phyloP scores from a whole-genome alignment of 1,140 invertebrate species.

The Colletes latitarsis region DNA sequence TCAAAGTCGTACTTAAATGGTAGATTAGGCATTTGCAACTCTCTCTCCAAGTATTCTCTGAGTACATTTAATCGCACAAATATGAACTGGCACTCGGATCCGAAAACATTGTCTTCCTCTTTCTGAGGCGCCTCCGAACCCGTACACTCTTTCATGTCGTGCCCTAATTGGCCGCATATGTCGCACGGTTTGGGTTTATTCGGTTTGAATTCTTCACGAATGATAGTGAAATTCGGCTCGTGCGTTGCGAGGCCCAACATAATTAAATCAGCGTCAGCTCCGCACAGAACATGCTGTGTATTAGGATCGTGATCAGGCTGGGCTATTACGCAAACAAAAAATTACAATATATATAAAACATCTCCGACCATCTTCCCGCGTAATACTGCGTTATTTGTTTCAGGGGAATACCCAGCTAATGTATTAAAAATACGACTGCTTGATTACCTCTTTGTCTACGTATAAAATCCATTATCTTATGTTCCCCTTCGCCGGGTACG shows the following conservation, averaged over 20 bases:
- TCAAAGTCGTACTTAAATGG: slow-evolving; percentile 96
- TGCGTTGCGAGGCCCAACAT: slow-evolving; percentile 99
- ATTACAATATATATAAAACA: slow-evolving; percentile 31
- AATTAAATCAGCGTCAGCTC: slow-evolving; percentile 99
- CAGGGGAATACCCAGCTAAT: no score
- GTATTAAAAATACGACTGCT: neutral
- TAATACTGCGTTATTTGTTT: no score
- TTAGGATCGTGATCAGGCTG: slow-evolving; percentile 98
- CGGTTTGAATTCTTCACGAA: slow-evolving; percentile 98
- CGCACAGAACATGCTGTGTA: slow-evolving; percentile 98
- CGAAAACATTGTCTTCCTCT: slow-evolving; percentile 83
- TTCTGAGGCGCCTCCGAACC: slow-evolving; percentile 83
- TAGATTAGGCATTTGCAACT: slow-evolving; percentile 95
- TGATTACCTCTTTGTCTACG: slow-evolving; percentile 92
- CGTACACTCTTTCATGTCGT: slow-evolving; percentile 97
- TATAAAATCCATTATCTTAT: slow-evolving; percentile 99
- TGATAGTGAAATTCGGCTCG: slow-evolving; percentile 99
- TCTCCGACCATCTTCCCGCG: neutral
- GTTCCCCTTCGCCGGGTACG: slow-evolving; percentile 99
- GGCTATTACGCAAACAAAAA: slow-evolving; percentile 81
- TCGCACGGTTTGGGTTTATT: slow-evolving; percentile 98
- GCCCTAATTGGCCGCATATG: slow-evolving; percentile 96
- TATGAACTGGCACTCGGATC: slow-evolving; percentile 90
- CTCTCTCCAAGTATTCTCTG: slow-evolving; percentile 96
- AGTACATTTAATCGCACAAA: slow-evolving; percentile 96